phyloP scores from a whole-genome alignment of 1,140 invertebrate species.

The Diabrotica undecimpunctata region DNA sequence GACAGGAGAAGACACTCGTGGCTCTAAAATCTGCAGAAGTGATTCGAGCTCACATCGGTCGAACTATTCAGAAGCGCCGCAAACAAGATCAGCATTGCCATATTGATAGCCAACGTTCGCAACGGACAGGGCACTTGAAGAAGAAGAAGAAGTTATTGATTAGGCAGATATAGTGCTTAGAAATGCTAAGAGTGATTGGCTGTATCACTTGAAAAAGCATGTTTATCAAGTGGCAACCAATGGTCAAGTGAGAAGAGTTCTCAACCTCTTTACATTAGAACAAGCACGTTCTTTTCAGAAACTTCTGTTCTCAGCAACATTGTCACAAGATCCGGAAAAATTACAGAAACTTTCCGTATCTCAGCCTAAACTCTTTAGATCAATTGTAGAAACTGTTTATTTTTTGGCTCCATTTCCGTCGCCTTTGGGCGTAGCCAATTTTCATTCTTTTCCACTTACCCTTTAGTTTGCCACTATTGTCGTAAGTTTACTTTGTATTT shows the following conservation, averaged over 20 bases:
- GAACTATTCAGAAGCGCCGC: too few relatives aligned
- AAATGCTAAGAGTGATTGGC: constrained; percentile 85
- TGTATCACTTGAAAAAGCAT: constrained; percentile 66
- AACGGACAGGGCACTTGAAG: too few relatives aligned
- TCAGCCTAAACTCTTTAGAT: constrained; percentile 87
- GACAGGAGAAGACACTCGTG: too few relatives aligned
- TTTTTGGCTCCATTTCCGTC: too few relatives aligned
- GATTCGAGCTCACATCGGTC: too few relatives aligned
- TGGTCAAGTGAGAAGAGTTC: constrained; percentile 13
- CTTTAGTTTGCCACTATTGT: too few relatives aligned
- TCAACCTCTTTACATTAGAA: constrained; percentile 50
- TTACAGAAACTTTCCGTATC: constrained; percentile 83
- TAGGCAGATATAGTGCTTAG: constrained; percentile 94
- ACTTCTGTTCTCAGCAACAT: constrained; percentile 90
- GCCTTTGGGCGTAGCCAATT: too few relatives aligned
- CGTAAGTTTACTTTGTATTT: too few relatives aligned
- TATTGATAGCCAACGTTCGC: too few relatives aligned
- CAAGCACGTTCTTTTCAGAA: constrained; percentile 73
- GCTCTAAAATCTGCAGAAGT: too few relatives aligned
- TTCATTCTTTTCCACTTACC: too few relatives aligned
- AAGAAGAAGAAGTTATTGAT: constrained; percentile 83
- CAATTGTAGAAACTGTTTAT: constrained; percentile 56
- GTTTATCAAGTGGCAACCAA: constrained; percentile 40
- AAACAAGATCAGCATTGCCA: too few relatives aligned
- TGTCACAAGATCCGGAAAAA: constrained; percentile 94